Evolutionary conservation across 1,140 invertebrate species (phyloP), one percentile per base, ranked within the genome.

Genomic region (Zaprionus nigranus): DNA sequence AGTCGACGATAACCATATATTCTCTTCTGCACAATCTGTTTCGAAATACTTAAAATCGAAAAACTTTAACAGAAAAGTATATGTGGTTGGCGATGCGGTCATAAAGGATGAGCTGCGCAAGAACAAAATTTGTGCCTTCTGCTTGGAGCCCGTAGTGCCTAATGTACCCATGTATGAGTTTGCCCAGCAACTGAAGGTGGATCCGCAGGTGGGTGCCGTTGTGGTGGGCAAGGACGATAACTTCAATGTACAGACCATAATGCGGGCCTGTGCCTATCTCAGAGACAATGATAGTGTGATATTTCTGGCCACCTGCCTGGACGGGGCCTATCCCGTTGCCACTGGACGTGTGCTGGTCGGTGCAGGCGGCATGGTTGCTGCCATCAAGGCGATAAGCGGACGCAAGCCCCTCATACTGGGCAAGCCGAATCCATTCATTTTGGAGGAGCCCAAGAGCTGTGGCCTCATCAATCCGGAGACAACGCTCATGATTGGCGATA

Each of bases 401-500:
- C 65, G 85, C 4, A 63, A 26, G 15, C 85, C 85, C 0, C 36
- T 90, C 3, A 74, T 90, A 20, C 1, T 90, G 38, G 86, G 86
- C 1, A 90, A 90, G 30, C 85, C 85, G 1, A 90, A 90, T 85
- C 86, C 86, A 7, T 75, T 59, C 70, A 75, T 90, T 53, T 22
- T 72, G 7, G n/a, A 40, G 0, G 38, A 22, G 13, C 51, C 72
- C 5, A 4, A 49, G 1, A 20, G 28, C 3, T 26, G 34, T 9
- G 76, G 58, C 0, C 1, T 56, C 0, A 71, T 90, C 0, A 67
- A 90, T 56, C 86, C 86, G 12, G 65, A 75, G 7, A 90, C 57
- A 12, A 90, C 85, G 17, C 66, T 90, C 0, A 80, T 90, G 79
- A 70, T 90, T 30, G 85, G 85, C 11, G 85, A 90, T 40, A 90